Evolutionary conservation across 2,113 vertebrate species (phyloP).

Genomic region (Crotophaga sulcirostris): DNA sequence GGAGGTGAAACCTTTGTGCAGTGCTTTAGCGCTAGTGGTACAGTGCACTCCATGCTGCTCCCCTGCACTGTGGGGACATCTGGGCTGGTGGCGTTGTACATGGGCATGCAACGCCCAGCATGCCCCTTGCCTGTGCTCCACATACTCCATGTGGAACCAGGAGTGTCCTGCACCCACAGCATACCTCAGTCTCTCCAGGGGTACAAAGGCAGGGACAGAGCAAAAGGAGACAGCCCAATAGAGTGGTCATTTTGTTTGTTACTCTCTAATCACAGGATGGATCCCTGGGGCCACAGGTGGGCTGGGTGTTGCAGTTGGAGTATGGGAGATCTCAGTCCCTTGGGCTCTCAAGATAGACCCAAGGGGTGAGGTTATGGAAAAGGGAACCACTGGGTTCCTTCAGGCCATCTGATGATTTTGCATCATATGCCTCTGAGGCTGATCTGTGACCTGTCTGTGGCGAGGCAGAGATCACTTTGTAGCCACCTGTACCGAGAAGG

Average conservation of each 20-base stretch:
- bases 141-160: background rate
- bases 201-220: background rate
- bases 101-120: no score
- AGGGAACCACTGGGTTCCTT: background rate
- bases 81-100: accelerated
- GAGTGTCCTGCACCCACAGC: background rate
- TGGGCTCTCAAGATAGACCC: background rate
- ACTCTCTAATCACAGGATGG: background rate
- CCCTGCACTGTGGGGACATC: accelerated
- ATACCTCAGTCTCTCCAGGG: background rate
- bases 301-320: background rate
- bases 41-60: no score
- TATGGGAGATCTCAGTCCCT: background rate
- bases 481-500: background rate
- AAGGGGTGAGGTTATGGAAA: background rate
- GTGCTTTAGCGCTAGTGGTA: background rate
- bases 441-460: background rate
- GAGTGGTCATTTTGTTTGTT: background rate
- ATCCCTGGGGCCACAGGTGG: background rate
- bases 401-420: background rate
- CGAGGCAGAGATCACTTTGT: background rate
- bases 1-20: background rate
- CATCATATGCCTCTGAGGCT: accelerated
- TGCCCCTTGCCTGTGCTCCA: background rate
- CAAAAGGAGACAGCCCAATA: background rate